These are phyloP conservation scores for Trypoxylus dichotomus DNA, from an alignment of 1,140 invertebrate genomes.

Conservation along the genomic window DNA sequence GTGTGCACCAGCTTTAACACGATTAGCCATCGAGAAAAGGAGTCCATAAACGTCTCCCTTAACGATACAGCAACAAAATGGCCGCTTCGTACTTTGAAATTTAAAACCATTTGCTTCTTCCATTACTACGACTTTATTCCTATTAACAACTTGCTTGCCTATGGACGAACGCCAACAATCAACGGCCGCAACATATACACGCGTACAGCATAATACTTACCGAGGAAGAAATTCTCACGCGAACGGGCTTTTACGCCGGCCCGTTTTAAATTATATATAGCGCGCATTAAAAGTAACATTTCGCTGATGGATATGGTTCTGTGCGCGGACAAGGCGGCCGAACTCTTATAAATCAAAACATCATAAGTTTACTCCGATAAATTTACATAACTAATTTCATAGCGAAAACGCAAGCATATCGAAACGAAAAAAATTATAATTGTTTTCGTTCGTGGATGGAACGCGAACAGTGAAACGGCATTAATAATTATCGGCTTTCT, in stretches of 20 bases:
- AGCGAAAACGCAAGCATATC: constrained; percentile 1
- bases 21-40: no score
- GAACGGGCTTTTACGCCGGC: neutral
- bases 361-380: constrained; percentile 4
- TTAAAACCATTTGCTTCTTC: neutral
- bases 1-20: no score
- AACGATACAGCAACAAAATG: neutral
- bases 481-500: neutral
- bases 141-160: neutral
- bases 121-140: neutral
- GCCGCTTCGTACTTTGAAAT: neutral
- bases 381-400: constrained; percentile 19
- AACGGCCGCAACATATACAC: no score
- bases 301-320: neutral
- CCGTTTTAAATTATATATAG: constrained; percentile 11
- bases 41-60: neutral
- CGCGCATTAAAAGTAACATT: constrained; percentile 19
- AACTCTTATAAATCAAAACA: constrained; percentile 6
- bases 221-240: neutral
- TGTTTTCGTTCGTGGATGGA: neutral
- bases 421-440: constrained; percentile 10
- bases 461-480: neutral
- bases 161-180: no score
- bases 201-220: neutral
- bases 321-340: neutral